Conservation (phyloP, 2,888 invertebrate species). For the Drosophila helvetica region DNA sequence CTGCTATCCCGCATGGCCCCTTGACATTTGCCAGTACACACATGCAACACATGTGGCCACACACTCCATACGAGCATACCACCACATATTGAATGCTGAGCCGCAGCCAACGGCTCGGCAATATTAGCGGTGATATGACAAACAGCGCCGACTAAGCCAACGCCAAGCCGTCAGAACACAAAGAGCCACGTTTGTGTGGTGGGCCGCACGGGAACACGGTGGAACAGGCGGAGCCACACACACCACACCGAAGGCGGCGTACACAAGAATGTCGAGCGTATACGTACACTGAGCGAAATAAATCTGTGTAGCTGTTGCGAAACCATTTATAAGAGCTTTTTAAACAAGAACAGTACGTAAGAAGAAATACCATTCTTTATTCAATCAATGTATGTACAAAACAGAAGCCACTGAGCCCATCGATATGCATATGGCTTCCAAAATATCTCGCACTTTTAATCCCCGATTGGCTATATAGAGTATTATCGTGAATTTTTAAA, state of each 20-base stretch:
- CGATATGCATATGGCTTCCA: no score
- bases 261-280: background rate
- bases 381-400: no score
- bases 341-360: no score
- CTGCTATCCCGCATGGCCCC: conserved; percentile 48
- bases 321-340: background rate
- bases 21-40: conserved; percentile 53
- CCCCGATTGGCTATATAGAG: no score
- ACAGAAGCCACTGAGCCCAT: no score
- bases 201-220: conserved; percentile 6
- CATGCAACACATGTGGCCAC: conserved; percentile 14
- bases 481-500: no score
- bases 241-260: background rate
- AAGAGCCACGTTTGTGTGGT: conserved; percentile 45
- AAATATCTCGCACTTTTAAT: no score
- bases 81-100: conserved; percentile 44
- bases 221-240: conserved; percentile 6
- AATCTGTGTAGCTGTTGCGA: background rate
- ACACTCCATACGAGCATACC: background rate
- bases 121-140: conserved; percentile 72
- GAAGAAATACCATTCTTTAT: no score
- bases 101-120: conserved; percentile 54
- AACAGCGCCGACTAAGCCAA: conserved; percentile 56
- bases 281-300: conserved; percentile 16
- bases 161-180: conserved; percentile 47